Evolutionary conservation across 2,113 vertebrate genomes (phyloP), one percentile per base, ranked within the genome.

Genomic region (Scartelaos histophorus): DNA sequence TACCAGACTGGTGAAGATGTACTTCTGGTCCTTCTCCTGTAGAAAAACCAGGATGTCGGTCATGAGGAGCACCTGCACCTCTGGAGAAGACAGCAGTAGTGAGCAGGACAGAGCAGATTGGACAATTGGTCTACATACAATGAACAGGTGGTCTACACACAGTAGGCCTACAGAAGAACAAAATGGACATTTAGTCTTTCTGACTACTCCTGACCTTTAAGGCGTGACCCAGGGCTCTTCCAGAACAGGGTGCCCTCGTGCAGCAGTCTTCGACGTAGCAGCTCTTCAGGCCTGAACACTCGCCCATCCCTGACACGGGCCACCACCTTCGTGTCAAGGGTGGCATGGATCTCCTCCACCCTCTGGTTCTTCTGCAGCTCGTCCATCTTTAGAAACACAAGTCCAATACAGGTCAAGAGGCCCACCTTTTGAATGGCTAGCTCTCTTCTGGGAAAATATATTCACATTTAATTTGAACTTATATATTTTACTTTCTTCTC

Each of bases 11-110:
- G 95, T 94, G 74, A 97, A 98, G 75, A 94, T 94, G 85, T 93
- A 97, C 71, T 94, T 95, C 86, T 98, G 96, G 87, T 98, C 96
- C 89, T 98, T 98, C 88, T 98, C 96, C 86, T 97, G 96, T 61
- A 98, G 94, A 83, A 97, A 95, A 66, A 98, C 93, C 6, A 98
- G 90, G 83, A 95, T 94, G 54, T 98, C 97, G 0, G 95, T 96
- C 95, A 98, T 94, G 88, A 98, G 83, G 75, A 98, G 85, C 83
- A 97, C 95, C 76, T 95, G 94, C 13, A 95, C 90, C 61, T 98
- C 97, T 98, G 90, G 16, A 77, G 90, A 15, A 76, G 35, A 81
- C n/a, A 62, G 16, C 13, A 56, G 15, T 53, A 35, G 1, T 1
- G 16, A 62, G 24, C 15, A 34, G 54, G 19, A 17, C 24, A 62